Evolutionary conservation across 2,888 invertebrate species (phyloP).

Genomic region (Lycaena phlaeas): DNA sequence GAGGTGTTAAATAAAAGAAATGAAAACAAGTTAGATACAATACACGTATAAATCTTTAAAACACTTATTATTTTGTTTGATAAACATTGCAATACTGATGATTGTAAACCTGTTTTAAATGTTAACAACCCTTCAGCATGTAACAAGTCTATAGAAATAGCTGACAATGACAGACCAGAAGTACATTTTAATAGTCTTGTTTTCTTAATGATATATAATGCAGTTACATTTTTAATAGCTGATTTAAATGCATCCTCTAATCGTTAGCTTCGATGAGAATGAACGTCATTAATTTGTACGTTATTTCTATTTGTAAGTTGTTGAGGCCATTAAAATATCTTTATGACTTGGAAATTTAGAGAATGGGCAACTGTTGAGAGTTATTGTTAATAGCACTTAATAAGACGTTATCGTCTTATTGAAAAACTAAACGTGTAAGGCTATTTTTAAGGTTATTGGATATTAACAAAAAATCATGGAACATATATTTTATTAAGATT

Average conservation of each 20-base stretch:
- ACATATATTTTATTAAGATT: no score
- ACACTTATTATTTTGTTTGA: slow-evolving; percentile 65
- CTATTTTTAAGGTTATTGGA: no score
- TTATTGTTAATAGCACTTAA: no score
- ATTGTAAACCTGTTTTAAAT: slow-evolving; percentile 41
- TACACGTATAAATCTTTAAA: slow-evolving; percentile 28
- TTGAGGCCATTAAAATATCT: not conserved
- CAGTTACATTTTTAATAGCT: slow-evolving; percentile 61
- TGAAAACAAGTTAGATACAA: slow-evolving; percentile 19
- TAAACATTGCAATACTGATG: slow-evolving; percentile 70
- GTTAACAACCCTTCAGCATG: not conserved
- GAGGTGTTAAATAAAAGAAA: slow-evolving; percentile 20
- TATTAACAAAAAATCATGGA: no score
- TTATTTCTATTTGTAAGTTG: slow-evolving; percentile 8
- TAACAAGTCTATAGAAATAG: slow-evolving; percentile 29
- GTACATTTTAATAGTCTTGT: slow-evolving; percentile 57
- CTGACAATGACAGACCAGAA: slow-evolving; percentile 49
- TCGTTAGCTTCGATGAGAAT: slow-evolving; percentile 48
- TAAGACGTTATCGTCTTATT: no score
- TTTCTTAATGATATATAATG: slow-evolving; percentile 35
- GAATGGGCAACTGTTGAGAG: slow-evolving; percentile 1
- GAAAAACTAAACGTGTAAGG: no score
- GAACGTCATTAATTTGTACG: slow-evolving; percentile 45
- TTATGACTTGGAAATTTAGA: slow-evolving; percentile 3
- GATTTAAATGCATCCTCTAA: slow-evolving; percentile 38